phyloP scores from a whole-genome alignment of 2,888 invertebrate genomes.

The Nomada hirtipes region DNA sequence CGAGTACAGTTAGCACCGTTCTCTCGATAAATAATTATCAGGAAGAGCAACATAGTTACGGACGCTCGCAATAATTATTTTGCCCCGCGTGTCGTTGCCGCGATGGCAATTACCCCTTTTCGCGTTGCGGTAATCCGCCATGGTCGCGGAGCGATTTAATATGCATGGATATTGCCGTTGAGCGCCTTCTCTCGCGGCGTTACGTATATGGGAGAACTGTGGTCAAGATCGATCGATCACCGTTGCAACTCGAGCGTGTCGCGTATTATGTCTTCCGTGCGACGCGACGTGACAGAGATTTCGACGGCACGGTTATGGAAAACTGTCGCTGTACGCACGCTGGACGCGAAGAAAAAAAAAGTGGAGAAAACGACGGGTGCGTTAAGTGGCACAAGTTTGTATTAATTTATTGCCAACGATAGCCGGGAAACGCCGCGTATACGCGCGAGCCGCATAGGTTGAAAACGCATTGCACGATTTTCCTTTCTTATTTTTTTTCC shows the following conservation, averaged over 20 bases:
- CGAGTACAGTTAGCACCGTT: conserved; percentile 26
- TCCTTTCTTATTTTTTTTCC: conserved; percentile 14
- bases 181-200: conserved; percentile 22
- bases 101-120: conserved; percentile 63
- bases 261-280: conserved; percentile 19
- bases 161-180: conserved; percentile 22
- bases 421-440: conserved; percentile 5
- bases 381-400: conserved; percentile 24
- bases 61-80: conserved; percentile 50
- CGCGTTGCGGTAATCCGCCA: conserved; percentile 49
- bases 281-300: conserved; percentile 20
- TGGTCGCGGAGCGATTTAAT: conserved; percentile 36
- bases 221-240: conserved; percentile 63
- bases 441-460: conserved; percentile 24
- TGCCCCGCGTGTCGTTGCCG: conserved; percentile 25
- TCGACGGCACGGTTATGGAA: conserved; percentile 13
- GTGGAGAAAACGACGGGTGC: neutral
- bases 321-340: conserved; percentile 3
- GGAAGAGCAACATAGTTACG: conserved; percentile 39
- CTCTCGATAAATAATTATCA: conserved; percentile 56
- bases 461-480: conserved; percentile 9
- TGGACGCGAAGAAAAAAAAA: neutral
- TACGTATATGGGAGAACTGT: conserved; percentile 22
- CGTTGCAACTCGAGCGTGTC: conserved; percentile 37
- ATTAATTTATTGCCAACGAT: conserved; percentile 44